Percentiles rank a stretch among this genome's conserved stretches.
These are phyloP conservation scores for Yponomeuta malinellus DNA, from an alignment of 2,888 invertebrate genomes.

Conservation along the genomic window DNA sequence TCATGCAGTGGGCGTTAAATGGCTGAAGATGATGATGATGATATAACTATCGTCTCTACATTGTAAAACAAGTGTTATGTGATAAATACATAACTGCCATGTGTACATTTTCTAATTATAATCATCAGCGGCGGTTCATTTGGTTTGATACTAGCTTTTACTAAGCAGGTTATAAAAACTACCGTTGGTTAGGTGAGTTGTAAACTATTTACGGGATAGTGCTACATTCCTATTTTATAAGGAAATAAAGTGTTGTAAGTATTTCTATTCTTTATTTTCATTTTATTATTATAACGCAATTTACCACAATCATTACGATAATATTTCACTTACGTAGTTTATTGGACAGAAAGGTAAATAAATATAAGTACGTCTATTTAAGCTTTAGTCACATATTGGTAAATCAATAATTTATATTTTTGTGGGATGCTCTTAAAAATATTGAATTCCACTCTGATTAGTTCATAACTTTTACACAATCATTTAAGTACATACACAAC, in stretches of 20 bases:
- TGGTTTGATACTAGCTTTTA: too few species aligned
- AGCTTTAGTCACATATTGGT: not conserved
- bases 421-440: not conserved
- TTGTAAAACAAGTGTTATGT: too few species aligned
- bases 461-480: not conserved
- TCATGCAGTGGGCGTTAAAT: too few species aligned
- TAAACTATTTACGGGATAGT: not conserved
- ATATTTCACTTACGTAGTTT: not conserved
- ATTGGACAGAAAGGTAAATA: not conserved
- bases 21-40: too few species aligned
- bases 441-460: not conserved
- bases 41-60: too few species aligned
- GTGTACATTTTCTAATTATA: not conserved
- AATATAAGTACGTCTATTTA: not conserved
- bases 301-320: not conserved
- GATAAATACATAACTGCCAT: too few species aligned
- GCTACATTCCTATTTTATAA: too few species aligned
- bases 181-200: not conserved
- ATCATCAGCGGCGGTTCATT: too few species aligned
- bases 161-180: not conserved
- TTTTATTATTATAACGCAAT: not conserved
- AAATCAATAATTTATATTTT: not conserved
- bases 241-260: too few species aligned
- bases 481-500: constrained; percentile 36
- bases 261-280: not conserved